Evolutionary conservation across 1,140 invertebrate genomes (phyloP), one percentile per base, ranked within the genome.

Genomic region (Drosophila prosaltans): DNA sequence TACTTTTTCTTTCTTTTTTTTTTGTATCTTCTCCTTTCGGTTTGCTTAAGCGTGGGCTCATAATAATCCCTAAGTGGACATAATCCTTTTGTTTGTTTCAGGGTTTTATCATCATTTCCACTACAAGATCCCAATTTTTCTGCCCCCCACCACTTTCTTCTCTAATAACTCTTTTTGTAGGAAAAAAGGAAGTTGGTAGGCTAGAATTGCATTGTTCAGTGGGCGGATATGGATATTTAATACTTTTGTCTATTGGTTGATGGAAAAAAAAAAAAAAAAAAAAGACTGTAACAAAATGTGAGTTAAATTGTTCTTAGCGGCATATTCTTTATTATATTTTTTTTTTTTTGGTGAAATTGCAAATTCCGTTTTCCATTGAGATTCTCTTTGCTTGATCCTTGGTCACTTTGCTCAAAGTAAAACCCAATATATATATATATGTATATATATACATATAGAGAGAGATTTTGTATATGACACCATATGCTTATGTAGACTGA

Each of bases 211-310:
- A 78, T 88, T 88, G 84, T 88, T 86, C 84, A 51, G 81, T 89
- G 80, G 84, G 84, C 77, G 84, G 84, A 88, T 88, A 88, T 84
- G 80, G 84, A 89, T 62, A 88, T 84, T 88, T 78, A 88, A 88
- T 84, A 88, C 83, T 69, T 84, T 88, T 86, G 72, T 81, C 45
- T 51, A 51, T 51, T 51, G 45, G 39, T 36, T 65, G 28, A 26
- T 71, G 64, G 72, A 36, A 36, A 7, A 36, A 36, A 36, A 2
- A 36, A 6, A 36, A 36, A 36, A 36, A 28, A 55, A 55, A 39
- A 70, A 78, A 72, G 75, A 74, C 75, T 78, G 68, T 61, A 40
- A 43, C 65, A 83, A 85, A 36, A 81, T 81, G 74, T 54, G 74
- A 80, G 82, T 83, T 83, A 80, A 88, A 86, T 89, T 51, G 45